phyloP scores from a whole-genome alignment of 2,797 vertebrate genomes.

The Coregonus sp. region DNA sequence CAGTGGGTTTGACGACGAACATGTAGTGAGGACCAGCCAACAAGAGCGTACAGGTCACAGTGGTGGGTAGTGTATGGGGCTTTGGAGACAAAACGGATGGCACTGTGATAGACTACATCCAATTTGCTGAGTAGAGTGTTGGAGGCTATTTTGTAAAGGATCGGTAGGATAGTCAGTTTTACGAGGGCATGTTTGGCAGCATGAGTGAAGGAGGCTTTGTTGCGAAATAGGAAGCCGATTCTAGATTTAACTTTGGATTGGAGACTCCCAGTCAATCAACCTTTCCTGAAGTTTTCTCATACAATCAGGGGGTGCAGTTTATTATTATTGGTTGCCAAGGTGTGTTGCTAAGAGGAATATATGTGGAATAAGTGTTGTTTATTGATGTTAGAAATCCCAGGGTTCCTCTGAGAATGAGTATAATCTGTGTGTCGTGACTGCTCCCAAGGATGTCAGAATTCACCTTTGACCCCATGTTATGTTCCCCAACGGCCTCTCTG shows the following conservation, averaged over 20 bases:
- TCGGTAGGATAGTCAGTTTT: too few species aligned
- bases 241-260: conserved; percentile 19
- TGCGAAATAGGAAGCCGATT: conserved; percentile 3
- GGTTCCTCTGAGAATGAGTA: conserved; percentile 16
- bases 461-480: conserved; percentile 51
- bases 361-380: conserved; percentile 47
- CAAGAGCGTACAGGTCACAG: too few species aligned
- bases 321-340: conserved; percentile 67
- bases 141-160: too few species aligned
- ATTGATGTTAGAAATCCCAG: conserved; percentile 58
- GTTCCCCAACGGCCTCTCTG: conserved; percentile 53
- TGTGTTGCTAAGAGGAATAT: conserved; percentile 62
- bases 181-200: conserved; percentile 62
- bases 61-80: too few species aligned
- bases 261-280: conserved; percentile 39
- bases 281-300: conserved; percentile 52
- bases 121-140: too few species aligned
- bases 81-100: too few species aligned
- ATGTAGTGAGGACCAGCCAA: too few species aligned
- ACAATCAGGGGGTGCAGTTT: conserved; percentile 48
- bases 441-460: conserved; percentile 29
- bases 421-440: conserved; percentile 41
- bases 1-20: too few species aligned
- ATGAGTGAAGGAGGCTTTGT: too few species aligned
- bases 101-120: too few species aligned